Base-by-base conservation (phyloP, 2,797 vertebrate genomes). In the Cheirogaleus major region DNA sequence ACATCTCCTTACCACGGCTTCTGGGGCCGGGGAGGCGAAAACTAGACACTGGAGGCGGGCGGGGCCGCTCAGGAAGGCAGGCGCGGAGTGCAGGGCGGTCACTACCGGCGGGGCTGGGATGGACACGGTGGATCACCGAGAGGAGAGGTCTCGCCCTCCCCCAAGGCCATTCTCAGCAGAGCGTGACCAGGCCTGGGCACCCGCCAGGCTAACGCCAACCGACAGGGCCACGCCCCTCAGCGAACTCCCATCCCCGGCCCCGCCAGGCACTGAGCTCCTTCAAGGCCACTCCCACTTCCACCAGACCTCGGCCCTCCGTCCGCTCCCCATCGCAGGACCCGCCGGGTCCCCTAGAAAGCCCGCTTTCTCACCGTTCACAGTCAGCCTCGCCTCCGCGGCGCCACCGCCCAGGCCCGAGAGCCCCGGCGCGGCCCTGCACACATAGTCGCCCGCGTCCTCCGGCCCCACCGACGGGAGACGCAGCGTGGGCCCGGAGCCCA, bases 1-100 rank as follows among this genome's bases (percentile, higher is more conserved):
- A 45, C n/a, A 63, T 96, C 89, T 98, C 25, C 99, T 99, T 99
- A 99, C 99, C 93, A 99, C 99, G 79, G 99, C 99, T 83, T 99
- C 99, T 23, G 99, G 99, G 3, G 98, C 98, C 0, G 99, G 99
- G 65, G 99, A 99, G 96, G 99, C 99, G 85, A 98, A 99, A 98
- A 99, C 99, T 52, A 99, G 97, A 95, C 99, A 99, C 98, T 99
- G 99, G 82, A 99, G 98, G 94, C 99, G 99, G 95, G 99, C 99
- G 86, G 99, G 99, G 93, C 99, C 99, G 96, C 99, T 99, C 97
- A 99, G 99, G 94, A 99, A 97, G 41, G 99, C 99, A 1, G 99
- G 99, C 80, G 99, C 99, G 1, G 99, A 99, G 85, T 98, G 97
- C 0, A 99, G 99, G 25, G 98, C 99, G 9, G 98, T 99, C 98